Evolutionary conservation across 1,140 invertebrate species (phyloP), one percentile per base, ranked within the genome.

Genomic region (Eumaeus atala): DNA sequence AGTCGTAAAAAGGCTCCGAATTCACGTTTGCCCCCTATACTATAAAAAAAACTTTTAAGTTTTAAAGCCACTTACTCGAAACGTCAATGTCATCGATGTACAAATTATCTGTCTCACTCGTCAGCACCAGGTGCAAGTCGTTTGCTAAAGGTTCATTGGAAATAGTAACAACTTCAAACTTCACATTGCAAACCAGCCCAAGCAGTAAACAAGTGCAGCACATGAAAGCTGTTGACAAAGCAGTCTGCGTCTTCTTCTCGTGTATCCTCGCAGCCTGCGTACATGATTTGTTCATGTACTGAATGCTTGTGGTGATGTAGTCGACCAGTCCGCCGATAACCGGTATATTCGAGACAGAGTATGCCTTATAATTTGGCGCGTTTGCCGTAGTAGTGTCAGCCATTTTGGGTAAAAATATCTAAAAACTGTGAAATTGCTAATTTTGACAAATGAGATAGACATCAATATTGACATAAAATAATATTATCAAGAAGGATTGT

Each of bases 51-150:
- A n/a, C n/a, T n/a, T n/a, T n/a, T n/a, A n/a, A n/a, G n/a, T n/a
- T n/a, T 3, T 28, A 28, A 28, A 6, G 6, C 6, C 6, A 79
- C 75, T 80, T 38, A 83, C 79, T 73, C 0, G 73, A 72, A 18
- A 72, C 66, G 58, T 85, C 82, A 33, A 85, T 76, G 55, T 85
- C 80, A 49, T 84, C 78, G 10, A 81, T 74, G 37, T 85, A 85
- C 0, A 85, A 60, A 17, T 77, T 77, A 28, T 85, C 75, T 6
- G 74, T 66, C 48, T 74, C 75, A 34, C 80, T 85, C 71, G 84
- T 61, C n/a, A 84, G 33, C 64, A 85, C 70, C 10, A 77, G 68
- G 48, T 85, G 80, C 16, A 86, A 59, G 50, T 86, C 83, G 21
- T 79, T 64, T 8, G 58, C 18, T n/a, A 85, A 38, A 2, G 79